phyloP scores from a whole-genome alignment of 2,113 vertebrate species.

The Donacobius atricapilla region DNA sequence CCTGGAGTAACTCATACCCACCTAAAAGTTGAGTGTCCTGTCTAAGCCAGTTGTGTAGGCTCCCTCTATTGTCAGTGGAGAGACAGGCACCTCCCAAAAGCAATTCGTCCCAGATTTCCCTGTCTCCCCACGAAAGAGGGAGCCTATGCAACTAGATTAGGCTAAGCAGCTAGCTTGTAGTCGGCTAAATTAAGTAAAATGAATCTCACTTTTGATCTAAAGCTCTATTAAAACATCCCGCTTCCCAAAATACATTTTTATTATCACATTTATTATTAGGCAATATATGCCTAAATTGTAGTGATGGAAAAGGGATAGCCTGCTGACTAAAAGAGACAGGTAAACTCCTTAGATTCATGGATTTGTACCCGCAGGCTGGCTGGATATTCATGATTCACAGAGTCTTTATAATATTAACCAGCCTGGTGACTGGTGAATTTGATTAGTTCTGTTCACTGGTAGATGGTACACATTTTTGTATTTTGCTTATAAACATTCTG shows the following conservation, averaged over 20 bases:
- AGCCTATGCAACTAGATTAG: background rate
- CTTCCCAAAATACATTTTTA: conserved; percentile 39
- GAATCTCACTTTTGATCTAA: conserved; percentile 18
- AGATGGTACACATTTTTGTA: background rate
- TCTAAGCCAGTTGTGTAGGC: background rate
- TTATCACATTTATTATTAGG: conserved; percentile 26
- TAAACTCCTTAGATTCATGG: conserved; percentile 34
- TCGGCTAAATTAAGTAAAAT: conserved; percentile 37
- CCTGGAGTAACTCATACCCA: background rate
- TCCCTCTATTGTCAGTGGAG: conserved; percentile 54
- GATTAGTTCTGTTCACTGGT: conserved; percentile 34
- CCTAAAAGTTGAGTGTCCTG: background rate
- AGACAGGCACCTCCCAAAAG: background rate
- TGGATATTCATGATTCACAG: conserved; percentile 33
- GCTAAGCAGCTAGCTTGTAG: background rate
- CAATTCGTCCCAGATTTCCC: background rate
- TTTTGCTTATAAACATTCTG: background rate
- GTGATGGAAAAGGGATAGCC: background rate
- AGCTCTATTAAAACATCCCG: background rate
- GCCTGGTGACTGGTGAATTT: conserved; percentile 34
- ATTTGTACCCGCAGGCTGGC: conserved; percentile 33
- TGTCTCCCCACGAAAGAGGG: background rate
- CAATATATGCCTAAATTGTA: background rate
- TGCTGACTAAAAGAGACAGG: conserved; percentile 37
- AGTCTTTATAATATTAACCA: conserved; percentile 59